A percentile compares a stretch with the other conserved stretches of the same genome.
These are phyloP conservation scores for Pachyrhynchus sulphureomaculatus DNA, from an alignment of 1,140 invertebrate genomes.

Conservation along the genomic window DNA sequence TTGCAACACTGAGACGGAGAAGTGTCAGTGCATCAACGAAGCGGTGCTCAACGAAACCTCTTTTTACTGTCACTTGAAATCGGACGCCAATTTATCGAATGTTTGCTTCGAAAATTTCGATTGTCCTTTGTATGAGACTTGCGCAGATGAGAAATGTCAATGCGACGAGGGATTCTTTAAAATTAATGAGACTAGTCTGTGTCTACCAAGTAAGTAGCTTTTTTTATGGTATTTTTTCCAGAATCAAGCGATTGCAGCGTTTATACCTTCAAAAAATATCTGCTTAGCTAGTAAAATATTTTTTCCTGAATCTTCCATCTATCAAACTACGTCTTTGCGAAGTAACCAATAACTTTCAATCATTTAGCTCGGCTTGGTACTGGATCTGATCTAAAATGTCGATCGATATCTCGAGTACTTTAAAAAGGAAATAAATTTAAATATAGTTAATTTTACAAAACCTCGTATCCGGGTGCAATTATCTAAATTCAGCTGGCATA, in stretches of 20 bases:
- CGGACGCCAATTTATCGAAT: not conserved
- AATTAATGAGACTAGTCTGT: not conserved
- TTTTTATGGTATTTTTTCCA: conserved; percentile 1
- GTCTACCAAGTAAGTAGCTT: conserved; percentile 19
- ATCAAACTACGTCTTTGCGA: no score
- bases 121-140: conserved; percentile 17
- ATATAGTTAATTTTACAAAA: no score
- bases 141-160: conserved; percentile 4
- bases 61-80: conserved; percentile 15
- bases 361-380: no score
- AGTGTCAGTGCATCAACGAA: conserved; percentile 24
- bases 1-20: conserved; percentile 16
- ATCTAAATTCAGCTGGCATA: no score
- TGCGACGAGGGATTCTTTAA: conserved; percentile 15
- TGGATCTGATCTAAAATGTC: no score
- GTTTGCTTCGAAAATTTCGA: conserved; percentile 9
- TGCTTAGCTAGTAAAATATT: not conserved
- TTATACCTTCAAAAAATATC: not conserved
- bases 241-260: not conserved
- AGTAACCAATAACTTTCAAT: no score
- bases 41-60: conserved; percentile 17
- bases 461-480: no score
- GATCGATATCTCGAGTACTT: no score
- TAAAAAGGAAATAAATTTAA: no score
- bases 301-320: no score